Evolutionary conservation across 2,888 invertebrate genomes (phyloP), one percentile per base, ranked within the genome.

Genomic region (Prosopocoilus inquinatus): DNA sequence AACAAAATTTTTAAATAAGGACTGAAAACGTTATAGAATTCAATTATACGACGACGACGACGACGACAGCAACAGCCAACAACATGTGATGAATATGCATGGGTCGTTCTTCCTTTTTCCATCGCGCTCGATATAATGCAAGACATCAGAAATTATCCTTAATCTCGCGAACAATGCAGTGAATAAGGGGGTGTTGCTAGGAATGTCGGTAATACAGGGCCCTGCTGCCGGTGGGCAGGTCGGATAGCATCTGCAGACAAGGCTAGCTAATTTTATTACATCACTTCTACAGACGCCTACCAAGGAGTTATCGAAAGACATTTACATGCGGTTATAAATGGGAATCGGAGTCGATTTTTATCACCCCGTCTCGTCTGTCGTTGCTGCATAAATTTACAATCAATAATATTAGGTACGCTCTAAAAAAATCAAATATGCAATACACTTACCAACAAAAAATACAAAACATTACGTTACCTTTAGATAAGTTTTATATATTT

Each of bases 201-300:
- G 52, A 50, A 51, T 39, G 43, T 33, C 47, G 48, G 48, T 52
- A 56, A 56, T 48, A 48, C 56, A 56, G 52, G 47, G 41, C 45
- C 44, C 44, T 44, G 44, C 60, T 58, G 61, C 63, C 60, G 61
- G 60, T 61, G 61, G 63, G 61, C 58, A 60, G 59, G 43, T 43
- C 58, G 63, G 63, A 63, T 63, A 63, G 57, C 57, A 63, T 63
- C 63, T 60, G 58, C 61, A 58, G 58, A 60, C 60, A 57, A 56
- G 56, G 55, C 57, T 53, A 52, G 61, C 61, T 63, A 63, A 63
- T 63, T 63, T 63, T 60, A 63, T 56, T 53, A 61, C 63, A 57
- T 59, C 58, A 52, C 53, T 49, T 48, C 46, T 33, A 49, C 46
- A 47, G 49, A 20, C 53, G 57, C 51, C 52, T 43, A 56, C 56